A percentile compares a stretch with the other conserved stretches of the same genome.
Conservation (phyloP, 2,113 vertebrate species). For the Mus spicilegus region DNA sequence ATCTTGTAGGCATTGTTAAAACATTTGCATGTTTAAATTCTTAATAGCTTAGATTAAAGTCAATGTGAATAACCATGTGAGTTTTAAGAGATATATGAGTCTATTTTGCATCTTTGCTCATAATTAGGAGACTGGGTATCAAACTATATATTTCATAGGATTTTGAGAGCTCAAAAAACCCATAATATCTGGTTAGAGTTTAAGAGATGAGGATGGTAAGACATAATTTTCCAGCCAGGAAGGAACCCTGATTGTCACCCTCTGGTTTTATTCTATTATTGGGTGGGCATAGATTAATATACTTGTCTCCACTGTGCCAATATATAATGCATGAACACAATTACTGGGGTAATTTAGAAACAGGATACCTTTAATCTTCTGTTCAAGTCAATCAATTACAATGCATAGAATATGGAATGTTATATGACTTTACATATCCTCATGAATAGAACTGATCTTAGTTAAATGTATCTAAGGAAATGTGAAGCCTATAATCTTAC, state of each 20-base stretch:
- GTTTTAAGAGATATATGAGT: conserved; percentile 22
- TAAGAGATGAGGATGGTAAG: background rate
- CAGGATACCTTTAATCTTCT: conserved; percentile 79
- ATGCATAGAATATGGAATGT: conserved; percentile 71
- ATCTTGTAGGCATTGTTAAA: background rate
- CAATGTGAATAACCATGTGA: background rate
- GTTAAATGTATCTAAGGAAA: conserved; percentile 69
- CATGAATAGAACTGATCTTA: conserved; percentile 69
- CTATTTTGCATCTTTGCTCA: background rate
- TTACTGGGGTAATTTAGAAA: conserved; percentile 79
- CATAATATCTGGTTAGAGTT: conserved; percentile 9
- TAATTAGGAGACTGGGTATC: background rate
- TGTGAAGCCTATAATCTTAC: conserved; percentile 37
- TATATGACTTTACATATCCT: conserved; percentile 58
- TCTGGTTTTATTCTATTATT: conserved; percentile 70
- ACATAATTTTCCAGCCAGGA: conserved; percentile 48
- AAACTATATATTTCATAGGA: background rate
- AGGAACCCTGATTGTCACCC: conserved; percentile 45
- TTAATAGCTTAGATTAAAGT: background rate
- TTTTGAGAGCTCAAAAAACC: background rate
- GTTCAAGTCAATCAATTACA: conserved; percentile 72
- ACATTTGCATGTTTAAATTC: background rate
- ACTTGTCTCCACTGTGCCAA: conserved; percentile 75
- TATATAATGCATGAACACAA: conserved; percentile 78
- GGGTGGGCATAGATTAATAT: conserved; percentile 73